Evolutionary conservation across 2,888 invertebrate species (phyloP).

Genomic region (Allolobophora icterica): DNA sequence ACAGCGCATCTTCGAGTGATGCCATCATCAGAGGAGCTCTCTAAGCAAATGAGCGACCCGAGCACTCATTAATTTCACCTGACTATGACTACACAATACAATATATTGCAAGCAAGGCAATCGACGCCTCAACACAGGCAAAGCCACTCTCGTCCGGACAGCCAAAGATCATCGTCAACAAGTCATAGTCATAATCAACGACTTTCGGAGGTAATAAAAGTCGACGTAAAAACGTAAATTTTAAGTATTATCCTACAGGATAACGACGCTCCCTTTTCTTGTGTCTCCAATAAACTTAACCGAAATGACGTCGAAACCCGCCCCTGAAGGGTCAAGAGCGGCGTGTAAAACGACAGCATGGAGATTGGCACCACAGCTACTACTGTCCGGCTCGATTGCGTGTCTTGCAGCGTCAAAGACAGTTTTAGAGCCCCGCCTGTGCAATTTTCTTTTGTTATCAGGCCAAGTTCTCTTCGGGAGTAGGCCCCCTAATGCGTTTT

Average conservation of each 20-base stretch:
- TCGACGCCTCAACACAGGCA: too few species aligned
- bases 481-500: too few species aligned
- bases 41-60: too few species aligned
- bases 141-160: not conserved
- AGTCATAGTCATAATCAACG: too few species aligned
- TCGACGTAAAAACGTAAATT: not conserved
- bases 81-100: too few species aligned
- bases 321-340: not conserved
- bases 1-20: too few species aligned
- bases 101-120: too few species aligned
- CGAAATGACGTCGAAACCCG: not conserved
- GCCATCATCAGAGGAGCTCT: too few species aligned
- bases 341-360: not conserved
- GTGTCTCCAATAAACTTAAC: not conserved
- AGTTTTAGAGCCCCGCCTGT: not conserved
- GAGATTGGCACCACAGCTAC: not conserved
- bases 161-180: too few species aligned
- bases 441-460: not conserved
- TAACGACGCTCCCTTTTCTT: not conserved
- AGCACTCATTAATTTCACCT: too few species aligned
- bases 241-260: not conserved
- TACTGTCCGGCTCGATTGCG: not conserved
- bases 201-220: not conserved
- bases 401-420: not conserved
- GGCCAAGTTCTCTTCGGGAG: not conserved